Evolutionary conservation across 2,888 invertebrate genomes (phyloP), one percentile per base, ranked within the genome.

Genomic region (Amblyteles armatorius): DNA sequence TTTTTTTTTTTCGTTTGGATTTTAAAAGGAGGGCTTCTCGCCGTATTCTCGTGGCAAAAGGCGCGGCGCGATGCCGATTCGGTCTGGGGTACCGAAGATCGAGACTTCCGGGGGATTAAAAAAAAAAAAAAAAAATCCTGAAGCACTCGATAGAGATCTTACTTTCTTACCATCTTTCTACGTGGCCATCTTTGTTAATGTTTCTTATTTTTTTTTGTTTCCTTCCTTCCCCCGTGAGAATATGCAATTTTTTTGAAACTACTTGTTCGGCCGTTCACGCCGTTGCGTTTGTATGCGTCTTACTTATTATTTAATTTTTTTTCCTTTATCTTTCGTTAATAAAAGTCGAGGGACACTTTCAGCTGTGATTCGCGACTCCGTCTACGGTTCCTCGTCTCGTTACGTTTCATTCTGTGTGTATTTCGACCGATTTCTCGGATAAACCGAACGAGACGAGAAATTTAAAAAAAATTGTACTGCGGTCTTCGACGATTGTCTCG

Each of bases 121-220:
- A 40, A 55, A 29, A 72, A 29, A 69, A 48, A 19, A n/a, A 2
- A 29, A 60, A 26, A 60, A 29, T 22, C 22, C 60, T 22, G 60
- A 22, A 60, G 29, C 26, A 60, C 50, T 79, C 52, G 50, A 40
- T 52, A 52, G 63, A 69, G 44, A 44, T 55, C 40, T 79, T 40
- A 60, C 50, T 63, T 76, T 81, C 73, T 44, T 36, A 76, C 11
- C 78, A n/a, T 65, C 48, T 55, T 83, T 85, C 85, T 80, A 72
- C 79, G 85, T 85, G 85, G 85, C 82, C 85, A 85, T 85, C 68
- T 63, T 76, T 83, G 52, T 82, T 82, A 77, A 79, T 83, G 26
- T 77, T 79, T 71, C 63, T 19, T 22, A 22, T 36, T 26, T 72
- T 67, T 72, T 48, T 6, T 79, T 79, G 22, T 65, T 65, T 72